phyloP scores from a whole-genome alignment of 2,888 invertebrate genomes.

The Drosophila nr. fundita region DNA sequence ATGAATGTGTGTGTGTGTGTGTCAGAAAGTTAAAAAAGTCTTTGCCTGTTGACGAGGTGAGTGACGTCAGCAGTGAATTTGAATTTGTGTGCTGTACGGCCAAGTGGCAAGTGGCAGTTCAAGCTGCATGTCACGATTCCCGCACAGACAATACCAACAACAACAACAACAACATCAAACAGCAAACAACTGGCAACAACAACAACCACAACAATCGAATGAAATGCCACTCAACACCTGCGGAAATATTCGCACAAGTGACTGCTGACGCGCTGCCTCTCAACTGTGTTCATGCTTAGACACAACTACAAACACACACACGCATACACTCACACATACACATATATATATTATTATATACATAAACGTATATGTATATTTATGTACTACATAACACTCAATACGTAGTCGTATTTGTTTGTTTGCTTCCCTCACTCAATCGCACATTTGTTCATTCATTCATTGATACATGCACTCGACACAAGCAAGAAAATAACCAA shows the following conservation, averaged over 20 bases:
- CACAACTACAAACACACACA: conserved; percentile 14
- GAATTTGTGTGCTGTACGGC: conserved; percentile 55
- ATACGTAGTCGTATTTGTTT: conserved; percentile 32
- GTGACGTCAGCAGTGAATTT: conserved; percentile 60
- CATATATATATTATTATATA: neutral
- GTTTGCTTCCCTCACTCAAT: conserved; percentile 37
- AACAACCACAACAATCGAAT: conserved; percentile 60
- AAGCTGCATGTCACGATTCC: conserved; percentile 78
- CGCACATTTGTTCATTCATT: conserved; percentile 59
- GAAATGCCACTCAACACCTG: conserved; percentile 79
- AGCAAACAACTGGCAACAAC: conserved; percentile 7
- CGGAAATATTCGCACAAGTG: conserved; percentile 75
- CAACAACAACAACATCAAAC: conserved; percentile 29
- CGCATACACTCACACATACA: neutral
- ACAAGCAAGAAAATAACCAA: conserved; percentile 23
- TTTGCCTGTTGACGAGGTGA: conserved; percentile 6
- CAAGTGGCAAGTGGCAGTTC: conserved; percentile 63
- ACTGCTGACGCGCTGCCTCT: conserved; percentile 64
- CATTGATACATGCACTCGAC: conserved; percentile 57
- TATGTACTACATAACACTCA: conserved; percentile 16
- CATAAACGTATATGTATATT: neutral
- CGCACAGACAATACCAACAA: conserved; percentile 53
- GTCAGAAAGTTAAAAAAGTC: conserved; percentile 4
- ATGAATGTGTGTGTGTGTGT: neutral
- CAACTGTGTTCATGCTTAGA: conserved; percentile 36